Base-by-base conservation (phyloP, 2,888 invertebrate genomes). In the Drosophila meridionalis region DNA sequence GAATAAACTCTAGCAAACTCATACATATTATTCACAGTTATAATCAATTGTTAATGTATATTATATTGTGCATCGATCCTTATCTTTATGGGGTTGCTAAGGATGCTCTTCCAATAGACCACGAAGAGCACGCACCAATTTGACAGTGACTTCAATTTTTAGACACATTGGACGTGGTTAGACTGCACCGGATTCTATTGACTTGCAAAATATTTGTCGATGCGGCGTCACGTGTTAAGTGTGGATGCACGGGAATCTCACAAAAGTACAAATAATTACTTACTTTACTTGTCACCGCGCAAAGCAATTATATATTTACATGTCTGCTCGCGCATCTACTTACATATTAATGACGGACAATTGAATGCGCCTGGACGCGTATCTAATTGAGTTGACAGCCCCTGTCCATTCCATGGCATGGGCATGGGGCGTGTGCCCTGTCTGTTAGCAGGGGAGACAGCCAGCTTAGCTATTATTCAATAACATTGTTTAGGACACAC, bases 301-400 rank as follows among this genome's bases (percentile, higher is more conserved):
- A 70, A 75, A 68, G 58, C 84, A 77, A 87, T 83, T 74, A 76
- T 73, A 76, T 74, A 86, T 83, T 82, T 83, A 73, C 77, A 82
- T 80, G 47, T 59, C 59, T 60, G 42, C 48, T 32, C 32, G 48
- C 4, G 48, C 8, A 34, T 76, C 45, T 57, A 42, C 58, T 61
- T 68, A 64, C 77, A 77, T 76, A 76, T 58, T 68, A 76, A 76
- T 71, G 57, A 58, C 67, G 47, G 48, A 52, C 53, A 75, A 64
- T 57, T 52, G 32, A 43, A 48, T 63, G 47, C 8, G 30, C 52
- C 56, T 61, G 58, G 60, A 56, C 32, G 45, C 69, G 59, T 56
- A 48, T 71, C 70, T 66, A 73, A 73, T 80, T 76, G 76, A 50
- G 28, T 58, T 71, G 80, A 73, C 76, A 71, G 81, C 60, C 12